Evolutionary conservation across 2,113 vertebrate species (phyloP).

Genomic region (Papio anubis): DNA sequence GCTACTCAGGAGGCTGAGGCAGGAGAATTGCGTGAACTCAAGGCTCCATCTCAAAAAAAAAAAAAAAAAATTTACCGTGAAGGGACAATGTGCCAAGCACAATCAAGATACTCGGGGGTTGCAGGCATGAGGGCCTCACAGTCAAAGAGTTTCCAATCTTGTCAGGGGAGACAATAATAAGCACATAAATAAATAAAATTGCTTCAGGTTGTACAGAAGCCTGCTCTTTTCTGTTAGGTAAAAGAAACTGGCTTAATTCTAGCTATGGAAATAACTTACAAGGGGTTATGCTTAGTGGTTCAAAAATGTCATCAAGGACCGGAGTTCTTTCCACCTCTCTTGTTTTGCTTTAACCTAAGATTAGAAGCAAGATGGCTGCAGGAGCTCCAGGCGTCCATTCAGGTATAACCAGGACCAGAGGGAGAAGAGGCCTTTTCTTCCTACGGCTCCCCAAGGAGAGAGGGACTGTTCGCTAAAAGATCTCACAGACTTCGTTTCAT

Average conservation of each 20-base stretch:
- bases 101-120: neutral
- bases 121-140: neutral
- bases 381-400: neutral
- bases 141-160: neutral
- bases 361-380: neutral
- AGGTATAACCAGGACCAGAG: neutral
- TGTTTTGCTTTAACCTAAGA: neutral
- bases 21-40: too few relatives aligned
- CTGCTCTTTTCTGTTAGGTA: neutral
- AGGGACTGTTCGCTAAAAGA: neutral
- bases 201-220: neutral
- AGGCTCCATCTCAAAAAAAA: too few relatives aligned
- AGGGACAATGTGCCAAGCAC: neutral
- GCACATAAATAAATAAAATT: neutral
- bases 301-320: neutral
- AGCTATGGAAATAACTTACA: neutral
- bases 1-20: too few relatives aligned
- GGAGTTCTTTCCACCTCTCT: neutral
- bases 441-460: neutral
- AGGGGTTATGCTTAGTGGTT: neutral
- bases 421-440: neutral
- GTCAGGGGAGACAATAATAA: neutral
- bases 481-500: neutral
- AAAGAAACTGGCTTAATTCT: neutral
- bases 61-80: neutral